phyloP scores from a whole-genome alignment of 2,113 vertebrate genomes.

The Burhinus bistriatus region DNA sequence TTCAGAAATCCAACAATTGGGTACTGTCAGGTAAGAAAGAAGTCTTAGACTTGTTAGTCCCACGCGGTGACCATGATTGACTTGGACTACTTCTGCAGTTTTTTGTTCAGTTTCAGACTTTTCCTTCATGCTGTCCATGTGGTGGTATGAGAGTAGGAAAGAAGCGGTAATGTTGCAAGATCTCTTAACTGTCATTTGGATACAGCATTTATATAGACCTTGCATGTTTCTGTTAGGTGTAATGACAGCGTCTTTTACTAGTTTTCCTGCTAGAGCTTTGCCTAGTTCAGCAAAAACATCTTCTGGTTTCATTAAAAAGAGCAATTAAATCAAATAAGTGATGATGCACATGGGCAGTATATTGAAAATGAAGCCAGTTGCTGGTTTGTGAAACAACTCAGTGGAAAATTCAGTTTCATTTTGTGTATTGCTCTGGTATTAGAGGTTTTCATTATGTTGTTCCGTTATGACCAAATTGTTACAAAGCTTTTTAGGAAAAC shows the following conservation, averaged over 20 bases:
- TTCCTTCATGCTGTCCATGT: neutral
- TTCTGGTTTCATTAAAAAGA: neutral
- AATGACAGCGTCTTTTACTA: neutral
- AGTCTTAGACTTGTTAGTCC: neutral
- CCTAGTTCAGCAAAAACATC: neutral
- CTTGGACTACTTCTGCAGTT: neutral
- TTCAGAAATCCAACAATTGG: slow-evolving; percentile 95
- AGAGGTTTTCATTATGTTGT: neutral
- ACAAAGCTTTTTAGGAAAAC: neutral
- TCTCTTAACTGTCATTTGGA: neutral
- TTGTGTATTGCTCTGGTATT: neutral
- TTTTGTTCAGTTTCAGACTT: neutral
- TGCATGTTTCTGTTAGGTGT: neutral
- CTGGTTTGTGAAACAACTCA: neutral
- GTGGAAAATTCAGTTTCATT: neutral
- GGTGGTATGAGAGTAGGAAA: neutral
- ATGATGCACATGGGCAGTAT: neutral
- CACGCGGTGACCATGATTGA: neutral
- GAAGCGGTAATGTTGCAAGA: neutral
- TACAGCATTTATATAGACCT: neutral
- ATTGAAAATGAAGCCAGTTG: neutral
- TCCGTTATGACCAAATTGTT: neutral
- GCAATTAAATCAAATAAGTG: neutral
- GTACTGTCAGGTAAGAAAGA: slow-evolving; percentile 89
- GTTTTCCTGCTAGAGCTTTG: neutral